phyloP scores from a whole-genome alignment of 2,113 vertebrate species.

The Murina feae region DNA sequence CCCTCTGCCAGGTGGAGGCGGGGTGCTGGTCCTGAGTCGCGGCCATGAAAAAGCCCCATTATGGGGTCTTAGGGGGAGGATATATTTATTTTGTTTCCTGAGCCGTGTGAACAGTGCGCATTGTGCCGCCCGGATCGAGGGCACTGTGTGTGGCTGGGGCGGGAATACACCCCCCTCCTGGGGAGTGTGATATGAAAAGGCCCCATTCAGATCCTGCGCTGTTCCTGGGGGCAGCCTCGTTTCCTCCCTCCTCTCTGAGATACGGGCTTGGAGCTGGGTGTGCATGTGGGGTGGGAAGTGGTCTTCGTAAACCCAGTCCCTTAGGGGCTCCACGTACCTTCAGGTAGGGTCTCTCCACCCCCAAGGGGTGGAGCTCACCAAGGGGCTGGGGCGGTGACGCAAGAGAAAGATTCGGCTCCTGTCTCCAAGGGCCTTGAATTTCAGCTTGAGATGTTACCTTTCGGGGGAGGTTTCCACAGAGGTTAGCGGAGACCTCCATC shows the following conservation, averaged over 20 bases:
- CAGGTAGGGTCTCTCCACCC: neutral
- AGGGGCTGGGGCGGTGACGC: neutral
- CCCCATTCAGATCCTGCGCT: conserved; percentile 71
- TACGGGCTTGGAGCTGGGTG: neutral
- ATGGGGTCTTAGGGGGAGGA: conserved; percentile 67
- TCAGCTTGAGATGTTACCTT: neutral
- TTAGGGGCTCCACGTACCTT: no score
- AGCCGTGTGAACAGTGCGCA: conserved; percentile 76
- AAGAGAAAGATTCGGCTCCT: no score
- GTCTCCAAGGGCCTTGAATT: neutral
- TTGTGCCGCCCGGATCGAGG: conserved; percentile 74
- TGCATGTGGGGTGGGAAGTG: neutral
- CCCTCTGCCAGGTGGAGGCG: neutral
- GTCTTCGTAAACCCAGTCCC: neutral
- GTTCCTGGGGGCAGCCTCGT: neutral
- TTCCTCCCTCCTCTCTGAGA: neutral
- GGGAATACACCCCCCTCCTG: conserved; percentile 68
- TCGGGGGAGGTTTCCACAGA: neutral
- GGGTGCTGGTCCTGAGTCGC: neutral
- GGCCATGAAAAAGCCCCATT: conserved; percentile 75
- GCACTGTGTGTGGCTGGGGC: conserved; percentile 70
- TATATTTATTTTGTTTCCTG: conserved; percentile 81
- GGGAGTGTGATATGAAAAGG: conserved; percentile 75
- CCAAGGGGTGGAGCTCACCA: neutral
- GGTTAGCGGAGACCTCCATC: neutral